Evolutionary conservation across 2,888 invertebrate genomes (phyloP), one percentile per base, ranked within the genome.

Genomic region (Lepetodrilus schrolli): DNA sequence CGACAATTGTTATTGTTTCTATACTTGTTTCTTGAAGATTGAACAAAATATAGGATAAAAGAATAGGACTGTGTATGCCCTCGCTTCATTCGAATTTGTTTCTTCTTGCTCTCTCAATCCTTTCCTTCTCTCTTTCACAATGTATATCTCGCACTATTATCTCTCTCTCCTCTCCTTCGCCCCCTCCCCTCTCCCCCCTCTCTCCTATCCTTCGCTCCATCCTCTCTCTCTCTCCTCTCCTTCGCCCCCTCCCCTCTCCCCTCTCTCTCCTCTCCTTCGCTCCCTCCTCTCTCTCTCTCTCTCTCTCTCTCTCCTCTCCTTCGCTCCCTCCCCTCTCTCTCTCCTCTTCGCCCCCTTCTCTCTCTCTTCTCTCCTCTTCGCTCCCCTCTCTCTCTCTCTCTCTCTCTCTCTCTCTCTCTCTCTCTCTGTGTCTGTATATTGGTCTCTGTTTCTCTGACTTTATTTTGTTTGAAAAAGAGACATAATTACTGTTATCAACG

Each of bases 251-350:
- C n/a, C n/a, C n/a, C n/a, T n/a, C n/a, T n/a, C n/a, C n/a, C n/a
- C n/a, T n/a, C n/a, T n/a, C n/a, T n/a, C n/a, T n/a, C 23, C 26
- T 58, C 26, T 26, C 13, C 38, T 66, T 34, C 34, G 30, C 21
- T 21, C 20, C 69, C 26, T 48, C 48, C 69, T 69, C 69, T 69
- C 69, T 69, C 66, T 66, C 30, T 58, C 30, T 58, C 30, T 58
- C 36, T 66, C 36, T 34, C 30, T 21, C 58, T 26, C 58, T 58
- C 26, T 58, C 26, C n/a, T n/a, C 4, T 7, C 23, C 38, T 38
- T 20, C n/a, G n/a, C n/a, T n/a, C n/a, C n/a, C n/a, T n/a, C n/a
- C n/a, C n/a, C n/a, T 58, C 26, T 58, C 26, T 26, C 13, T 34
- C 36, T 34, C 58, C 58, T 26, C 58, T 58, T 26, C n/a, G 23